Conservation (phyloP, 2,797 vertebrate species). For the Poecilia velifera region DNA sequence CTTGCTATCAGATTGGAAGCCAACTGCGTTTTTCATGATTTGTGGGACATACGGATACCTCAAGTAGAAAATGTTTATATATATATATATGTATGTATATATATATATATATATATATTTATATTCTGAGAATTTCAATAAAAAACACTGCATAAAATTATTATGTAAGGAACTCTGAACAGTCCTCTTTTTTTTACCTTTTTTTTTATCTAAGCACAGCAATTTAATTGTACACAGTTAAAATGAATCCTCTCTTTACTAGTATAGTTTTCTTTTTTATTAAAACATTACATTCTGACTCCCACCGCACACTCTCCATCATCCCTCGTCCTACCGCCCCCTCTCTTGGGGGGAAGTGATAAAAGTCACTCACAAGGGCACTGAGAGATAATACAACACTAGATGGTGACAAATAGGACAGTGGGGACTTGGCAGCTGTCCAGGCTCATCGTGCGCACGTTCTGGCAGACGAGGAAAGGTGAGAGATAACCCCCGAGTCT, state of each 20-base stretch:
- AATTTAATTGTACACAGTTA: neutral
- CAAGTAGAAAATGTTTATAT: too few species aligned
- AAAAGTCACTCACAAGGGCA: slow-evolving; percentile 60
- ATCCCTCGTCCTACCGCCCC: slow-evolving; percentile 13
- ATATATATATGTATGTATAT: too few species aligned
- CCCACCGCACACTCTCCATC: slow-evolving; percentile 21
- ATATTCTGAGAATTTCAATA: neutral
- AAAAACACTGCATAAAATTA: neutral
- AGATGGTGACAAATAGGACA: slow-evolving; percentile 59
- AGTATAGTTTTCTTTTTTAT: slow-evolving; percentile 22
- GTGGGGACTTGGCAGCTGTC: slow-evolving; percentile 39
- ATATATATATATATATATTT: too few species aligned
- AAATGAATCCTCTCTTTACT: slow-evolving; percentile 25
- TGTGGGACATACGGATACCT: too few species aligned
- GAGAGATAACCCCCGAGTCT: slow-evolving; percentile 37
- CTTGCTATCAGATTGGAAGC: neutral
- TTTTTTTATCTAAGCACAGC: neutral
- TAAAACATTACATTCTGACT: slow-evolving; percentile 13
- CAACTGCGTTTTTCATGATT: neutral
- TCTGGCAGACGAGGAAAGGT: slow-evolving; percentile 44
- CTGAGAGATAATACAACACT: slow-evolving; percentile 55
- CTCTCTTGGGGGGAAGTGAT: slow-evolving; percentile 39
- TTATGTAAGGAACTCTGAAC: neutral
- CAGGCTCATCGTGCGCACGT: slow-evolving; percentile 43
- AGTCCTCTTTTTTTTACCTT: neutral